A percentile compares a stretch with the other conserved stretches of the same genome.
Evolutionary conservation across 2,888 invertebrate genomes (phyloP).

Genomic region (Carterocephalus palaemon): DNA sequence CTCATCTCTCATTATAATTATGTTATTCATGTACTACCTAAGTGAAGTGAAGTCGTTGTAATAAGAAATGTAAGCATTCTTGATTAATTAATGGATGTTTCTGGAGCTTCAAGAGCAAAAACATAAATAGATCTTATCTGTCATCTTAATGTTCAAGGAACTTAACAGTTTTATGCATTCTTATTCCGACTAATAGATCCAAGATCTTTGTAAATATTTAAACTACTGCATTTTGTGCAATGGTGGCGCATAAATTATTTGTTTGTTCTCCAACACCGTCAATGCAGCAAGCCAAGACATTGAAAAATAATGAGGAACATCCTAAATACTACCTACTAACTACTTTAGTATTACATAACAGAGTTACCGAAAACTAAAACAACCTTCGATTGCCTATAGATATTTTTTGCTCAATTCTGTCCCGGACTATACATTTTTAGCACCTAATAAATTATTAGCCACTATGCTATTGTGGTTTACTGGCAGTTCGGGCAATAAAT

Average conservation of each 20-base stretch:
- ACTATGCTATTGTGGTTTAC: slow-evolving; percentile 46
- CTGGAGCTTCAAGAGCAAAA: not conserved
- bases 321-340: too few relatives aligned
- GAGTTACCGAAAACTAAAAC: too few relatives aligned
- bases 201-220: slow-evolving; percentile 38
- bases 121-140: not conserved
- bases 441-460: slow-evolving; percentile 40
- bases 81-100: not conserved
- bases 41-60: not conserved
- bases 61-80: not conserved
- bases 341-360: too few relatives aligned
- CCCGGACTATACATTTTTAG: slow-evolving; percentile 30
- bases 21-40: too few relatives aligned
- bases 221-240: slow-evolving; percentile 27
- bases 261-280: slow-evolving; percentile 36
- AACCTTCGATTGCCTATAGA: too few relatives aligned
- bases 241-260: slow-evolving; percentile 40
- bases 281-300: slow-evolving; percentile 40
- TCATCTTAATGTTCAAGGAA: not conserved
- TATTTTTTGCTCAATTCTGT: too few relatives aligned
- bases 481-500: slow-evolving; percentile 42
- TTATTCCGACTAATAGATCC: slow-evolving; percentile 22
- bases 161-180: slow-evolving; percentile 8
- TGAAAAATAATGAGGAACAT: too few relatives aligned
- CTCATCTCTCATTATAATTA: too few relatives aligned